Percentiles rank a stretch among this genome's conserved stretches.
These are phyloP conservation scores for Pseudorhombus dupliciocellatus DNA, from an alignment of 2,113 vertebrate genomes.

Conservation along the genomic window DNA sequence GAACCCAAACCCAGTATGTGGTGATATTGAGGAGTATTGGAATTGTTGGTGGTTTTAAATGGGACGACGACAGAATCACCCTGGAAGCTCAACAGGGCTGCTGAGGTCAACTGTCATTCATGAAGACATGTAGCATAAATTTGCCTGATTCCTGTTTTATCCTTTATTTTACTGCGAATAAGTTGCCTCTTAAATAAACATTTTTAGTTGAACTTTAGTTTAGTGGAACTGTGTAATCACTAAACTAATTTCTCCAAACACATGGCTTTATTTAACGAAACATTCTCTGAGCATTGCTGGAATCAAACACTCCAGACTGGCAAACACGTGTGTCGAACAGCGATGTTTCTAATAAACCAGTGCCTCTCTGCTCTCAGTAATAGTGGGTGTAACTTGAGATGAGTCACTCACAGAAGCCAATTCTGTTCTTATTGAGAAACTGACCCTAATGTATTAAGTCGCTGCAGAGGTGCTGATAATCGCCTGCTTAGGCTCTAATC, in stretches of 20 bases:
- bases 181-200: neutral
- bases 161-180: constrained; percentile 32
- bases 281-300: constrained; percentile 9
- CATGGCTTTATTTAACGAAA: too few species aligned
- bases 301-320: constrained; percentile 8
- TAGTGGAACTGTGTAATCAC: constrained; percentile 27
- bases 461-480: constrained; percentile 56
- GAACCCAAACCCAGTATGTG: constrained; percentile 11
- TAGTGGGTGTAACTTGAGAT: constrained; percentile 39
- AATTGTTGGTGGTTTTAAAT: constrained; percentile 39
- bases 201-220: too few species aligned
- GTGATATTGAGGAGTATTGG: neutral
- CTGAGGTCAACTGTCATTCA: constrained; percentile 18
- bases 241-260: neutral
- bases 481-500: constrained; percentile 55
- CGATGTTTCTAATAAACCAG: constrained; percentile 18
- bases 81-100: neutral
- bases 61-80: constrained; percentile 6
- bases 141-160: constrained; percentile 20
- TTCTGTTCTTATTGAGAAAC: constrained; percentile 29
- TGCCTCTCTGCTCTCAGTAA: constrained; percentile 13
- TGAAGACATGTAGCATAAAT: constrained; percentile 18
- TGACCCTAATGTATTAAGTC: constrained; percentile 29
- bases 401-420: constrained; percentile 20
- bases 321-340: constrained; percentile 12